Base-by-base conservation (phyloP, 1,140 invertebrate genomes). In the Pseudomyrmex sp. region DNA sequence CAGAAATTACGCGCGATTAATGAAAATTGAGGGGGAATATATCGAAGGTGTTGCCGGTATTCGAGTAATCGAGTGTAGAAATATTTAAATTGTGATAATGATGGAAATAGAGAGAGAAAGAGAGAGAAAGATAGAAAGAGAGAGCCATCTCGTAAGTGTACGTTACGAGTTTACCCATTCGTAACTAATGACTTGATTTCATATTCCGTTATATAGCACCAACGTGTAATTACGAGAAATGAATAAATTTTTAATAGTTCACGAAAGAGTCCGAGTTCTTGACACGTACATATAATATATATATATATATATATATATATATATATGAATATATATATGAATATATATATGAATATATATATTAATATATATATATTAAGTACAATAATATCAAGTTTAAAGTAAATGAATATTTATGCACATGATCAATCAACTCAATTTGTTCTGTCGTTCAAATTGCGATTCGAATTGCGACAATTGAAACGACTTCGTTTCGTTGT, bases 1-100 rank as follows among this genome's bases (percentile, higher is more conserved):
- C 20, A 68, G 76, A 46, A 72, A 80, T 80, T 80, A 80, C 76
- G 76, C 76, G 76, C 76, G 44, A 72, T 80, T 80, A 80, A 80
- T 80, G 76, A 72, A 80, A 80, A 80, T 72, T 77, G 73, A 79
- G 77, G 74, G n/a, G 72, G 44, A 44, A 63, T 35, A 35, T 35
- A 35, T 56, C 20, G 44, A 65, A 83, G 48, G 59, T 65, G 80
- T 83, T 63, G 61, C 62, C 61, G 26, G 46, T 52, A 62, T 20
- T 26, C 52, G 46, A 48, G 80, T 83, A 83, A 75, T 63, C 62
- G 73, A 65, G 61, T 83, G 50, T 77, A 66, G 61, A 77, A 58
- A 80, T 80, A 80, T 80, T 80, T 80, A 80, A 80, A 80, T 80
- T 72, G 76, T 72, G 76, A 80, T 80, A 80, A 80, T 80, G 76